Evolutionary conservation across 1,140 invertebrate species (phyloP), one percentile per base, ranked within the genome.

Genomic region (Drosophila seguyi): DNA sequence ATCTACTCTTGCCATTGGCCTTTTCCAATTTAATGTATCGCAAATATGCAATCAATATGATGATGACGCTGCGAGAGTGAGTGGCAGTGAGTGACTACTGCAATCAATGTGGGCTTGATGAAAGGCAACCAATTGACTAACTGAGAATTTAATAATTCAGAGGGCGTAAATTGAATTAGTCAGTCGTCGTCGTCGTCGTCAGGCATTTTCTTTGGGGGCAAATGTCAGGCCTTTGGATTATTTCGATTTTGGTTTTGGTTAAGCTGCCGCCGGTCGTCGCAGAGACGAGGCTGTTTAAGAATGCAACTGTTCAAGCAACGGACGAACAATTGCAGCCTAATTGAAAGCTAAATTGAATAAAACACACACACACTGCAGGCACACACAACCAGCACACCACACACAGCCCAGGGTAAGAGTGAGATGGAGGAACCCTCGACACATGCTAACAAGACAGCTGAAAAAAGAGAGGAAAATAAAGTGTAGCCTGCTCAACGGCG

Each of bases 1-100:
- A 79, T 79, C 62, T 71, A 11, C 31, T 20, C 11, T 36, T 36
- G 14, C 66, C 65, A 58, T 53, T 52, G 59, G 68, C 76, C 58
- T 84, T 86, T 84, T 88, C 53, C 87, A 91, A 91, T 91, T 91
- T 91, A 87, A 91, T 91, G 91, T 84, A 91, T 84, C 66, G 88
- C 87, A 91, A 87, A 91, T 91, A 87, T 88, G 90, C 87, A 91
- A 91, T 91, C 87, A 83, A 83, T 83, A 91, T 90, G 85, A 90
- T 91, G 87, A 91, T 77, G 52, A 16, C 22, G 34, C n/a, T 50
- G 84, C 69, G 57, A 82, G 63, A 59, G 27, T 38, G 52, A 41
- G 66, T 81, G 71, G 68, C 81, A 90, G 84, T 79, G 67, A 60
- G 61, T 78, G 53, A 63, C 41, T 50, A 47, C 60, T 56, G 57